Percentiles rank a stretch among this genome's conserved stretches.
phyloP scores from a whole-genome alignment of 1,140 invertebrate species.

The Anadara kagoshimensis region DNA sequence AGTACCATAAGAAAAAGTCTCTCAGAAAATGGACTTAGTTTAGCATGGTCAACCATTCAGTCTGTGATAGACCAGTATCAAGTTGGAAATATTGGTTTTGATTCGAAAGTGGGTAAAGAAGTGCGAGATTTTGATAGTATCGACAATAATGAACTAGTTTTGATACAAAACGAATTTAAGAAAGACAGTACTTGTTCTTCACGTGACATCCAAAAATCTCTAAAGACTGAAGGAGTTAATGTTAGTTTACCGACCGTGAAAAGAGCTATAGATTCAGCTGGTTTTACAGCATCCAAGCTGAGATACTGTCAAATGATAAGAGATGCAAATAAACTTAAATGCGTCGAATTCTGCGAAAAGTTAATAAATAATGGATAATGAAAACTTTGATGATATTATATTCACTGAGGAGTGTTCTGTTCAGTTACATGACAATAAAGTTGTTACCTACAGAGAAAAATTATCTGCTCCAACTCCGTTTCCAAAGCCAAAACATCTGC shows the following conservation, averaged over 20 bases:
- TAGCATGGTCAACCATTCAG: no score
- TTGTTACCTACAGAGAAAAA: not conserved
- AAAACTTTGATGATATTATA: constrained; percentile 22
- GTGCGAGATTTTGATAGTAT: no score
- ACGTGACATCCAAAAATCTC: no score
- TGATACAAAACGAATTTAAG: no score
- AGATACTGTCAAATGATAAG: constrained; percentile 28
- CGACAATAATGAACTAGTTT: no score
- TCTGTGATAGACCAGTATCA: no score
- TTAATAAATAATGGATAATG: constrained; percentile 10
- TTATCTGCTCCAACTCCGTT: not conserved
- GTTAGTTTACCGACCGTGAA: not conserved
- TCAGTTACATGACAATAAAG: constrained; percentile 22
- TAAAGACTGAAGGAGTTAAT: no score
- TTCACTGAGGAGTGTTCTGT: constrained; percentile 32
- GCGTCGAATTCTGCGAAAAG: constrained; percentile 17
- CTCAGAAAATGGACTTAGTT: no score
- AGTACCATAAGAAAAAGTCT: no score
- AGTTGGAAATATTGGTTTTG: no score
- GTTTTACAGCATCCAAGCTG: not conserved
- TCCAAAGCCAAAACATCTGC: constrained; percentile 23
- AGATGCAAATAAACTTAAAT: constrained; percentile 20
- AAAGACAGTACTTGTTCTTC: no score
- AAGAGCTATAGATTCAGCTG: constrained; percentile 3
- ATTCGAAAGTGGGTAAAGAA: no score